Evolutionary conservation across 2,888 invertebrate genomes (phyloP), one percentile per base, ranked within the genome.

Genomic region (Synanthedon vespiformis): DNA sequence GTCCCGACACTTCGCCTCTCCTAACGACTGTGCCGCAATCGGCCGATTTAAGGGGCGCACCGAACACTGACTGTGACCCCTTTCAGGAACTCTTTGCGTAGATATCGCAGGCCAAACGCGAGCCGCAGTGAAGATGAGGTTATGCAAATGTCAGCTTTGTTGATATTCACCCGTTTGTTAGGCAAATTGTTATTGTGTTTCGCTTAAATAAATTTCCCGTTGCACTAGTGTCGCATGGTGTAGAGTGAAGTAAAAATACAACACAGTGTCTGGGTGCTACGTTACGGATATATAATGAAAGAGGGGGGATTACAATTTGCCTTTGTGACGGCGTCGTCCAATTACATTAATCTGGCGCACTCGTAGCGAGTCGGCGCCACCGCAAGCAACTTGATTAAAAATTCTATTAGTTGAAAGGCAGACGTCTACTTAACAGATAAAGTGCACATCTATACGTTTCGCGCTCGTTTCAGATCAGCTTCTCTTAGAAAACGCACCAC

Each of bases 341-440:
- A 86, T 87, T 85, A 84, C 85, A 87, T 87, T 86, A 86, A 84
- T 84, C 82, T 78, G 81, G 78, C 77, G 80, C 68, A 70, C 74
- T 75, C 72, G 76, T 68, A 75, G 72, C 68, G 71, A 60, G 67
- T 69, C 70, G 70, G 67, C 75, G 74, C 70, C 74, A 72, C 74
- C 81, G 72, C 82, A 77, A 80, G 72, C 78, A 77, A 84, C 83
- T 80, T 86, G 84, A 86, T 86, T 86, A 85, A 87, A 86, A 84
- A 86, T 84, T 84, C 85, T 86, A 86, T 86, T 87, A 85, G 83
- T 84, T 81, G 75, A 83, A 86, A 85, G 78, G 79, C 79, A 77
- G 82, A 79, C 77, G 70, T 76, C 75, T 76, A 71, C 78, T 77
- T 83, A 81, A 83, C 81, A 82, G 79, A 79, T 80, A 79, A 80